A percentile compares a stretch with the other conserved stretches of the same genome.
Conservation (phyloP, 2,888 invertebrate genomes). For the Drosophila parthenogenetica region DNA sequence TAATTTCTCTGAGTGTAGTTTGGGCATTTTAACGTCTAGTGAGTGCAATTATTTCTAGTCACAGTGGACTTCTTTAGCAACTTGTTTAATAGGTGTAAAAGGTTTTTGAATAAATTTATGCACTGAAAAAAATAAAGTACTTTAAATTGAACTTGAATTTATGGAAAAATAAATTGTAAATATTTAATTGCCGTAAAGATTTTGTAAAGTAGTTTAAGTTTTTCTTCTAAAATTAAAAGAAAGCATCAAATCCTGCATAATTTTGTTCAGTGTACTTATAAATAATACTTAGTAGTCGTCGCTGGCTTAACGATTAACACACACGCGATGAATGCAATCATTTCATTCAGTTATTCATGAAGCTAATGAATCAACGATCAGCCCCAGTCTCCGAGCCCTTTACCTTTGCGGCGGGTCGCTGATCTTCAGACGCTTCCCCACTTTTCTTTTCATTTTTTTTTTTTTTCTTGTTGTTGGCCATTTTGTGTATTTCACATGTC, state of each 20-base stretch:
- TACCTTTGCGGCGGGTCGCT: constrained; percentile 22
- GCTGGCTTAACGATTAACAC: constrained; percentile 27
- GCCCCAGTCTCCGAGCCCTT: background rate
- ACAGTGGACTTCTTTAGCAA: background rate
- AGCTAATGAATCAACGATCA: constrained; percentile 26
- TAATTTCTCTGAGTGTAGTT: too few species aligned
- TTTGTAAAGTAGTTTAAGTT: too few species aligned
- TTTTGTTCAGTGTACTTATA: background rate
- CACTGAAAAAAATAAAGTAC: too few species aligned
- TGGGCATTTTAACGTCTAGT: too few species aligned
- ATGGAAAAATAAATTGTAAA: too few species aligned
- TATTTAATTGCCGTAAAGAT: too few species aligned
- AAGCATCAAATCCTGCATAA: too few species aligned
- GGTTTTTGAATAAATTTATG: constrained; percentile 21
- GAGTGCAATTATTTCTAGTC: background rate
- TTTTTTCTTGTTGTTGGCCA: constrained; percentile 36
- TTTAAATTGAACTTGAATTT: too few species aligned
- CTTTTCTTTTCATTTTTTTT: constrained; percentile 16
- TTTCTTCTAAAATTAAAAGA: too few species aligned
- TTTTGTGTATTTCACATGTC: constrained; percentile 78
- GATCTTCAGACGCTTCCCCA: background rate
- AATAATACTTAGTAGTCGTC: constrained; percentile 1
- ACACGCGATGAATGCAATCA: constrained; percentile 53
- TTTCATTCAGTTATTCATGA: background rate
- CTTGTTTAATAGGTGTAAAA: constrained; percentile 10